Conservation (phyloP, 2,888 invertebrate genomes). For the Sphaeridia pumilis region DNA sequence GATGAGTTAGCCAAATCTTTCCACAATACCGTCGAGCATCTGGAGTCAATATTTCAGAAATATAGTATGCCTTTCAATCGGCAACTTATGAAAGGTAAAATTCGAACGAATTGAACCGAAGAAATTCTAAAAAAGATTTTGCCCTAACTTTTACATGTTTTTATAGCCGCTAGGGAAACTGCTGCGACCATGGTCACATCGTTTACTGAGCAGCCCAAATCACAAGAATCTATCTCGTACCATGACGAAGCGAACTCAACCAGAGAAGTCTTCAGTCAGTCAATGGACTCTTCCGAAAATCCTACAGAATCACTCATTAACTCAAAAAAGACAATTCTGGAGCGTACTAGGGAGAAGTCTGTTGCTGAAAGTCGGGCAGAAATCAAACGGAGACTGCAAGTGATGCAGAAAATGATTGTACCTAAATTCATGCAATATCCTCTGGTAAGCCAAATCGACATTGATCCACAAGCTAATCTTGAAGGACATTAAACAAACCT, state of each 20-base stretch:
- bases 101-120: no score
- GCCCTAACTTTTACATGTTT: no score
- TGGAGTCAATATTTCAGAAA: slow-evolving; percentile 21
- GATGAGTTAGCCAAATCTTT: slow-evolving; percentile 21
- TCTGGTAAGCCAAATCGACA: no score
- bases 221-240: background rate
- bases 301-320: slow-evolving; percentile 9
- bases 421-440: slow-evolving; percentile 25
- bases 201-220: background rate
- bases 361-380: slow-evolving; percentile 21
- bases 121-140: no score
- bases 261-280: slow-evolving; percentile 13
- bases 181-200: slow-evolving; percentile 13
- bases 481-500: background rate
- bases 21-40: slow-evolving; percentile 18
- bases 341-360: slow-evolving; percentile 20
- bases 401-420: slow-evolving; percentile 23
- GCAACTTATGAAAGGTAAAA: slow-evolving; percentile 19
- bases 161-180: no score
- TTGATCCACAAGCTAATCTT: background rate
- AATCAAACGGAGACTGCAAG: slow-evolving; percentile 19
- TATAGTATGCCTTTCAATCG: slow-evolving; percentile 22
- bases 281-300: background rate
- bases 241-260: background rate
- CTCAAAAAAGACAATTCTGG: slow-evolving; percentile 16